phyloP scores from a whole-genome alignment of 2,113 vertebrate genomes.

The Onychostoma macrolepis region DNA sequence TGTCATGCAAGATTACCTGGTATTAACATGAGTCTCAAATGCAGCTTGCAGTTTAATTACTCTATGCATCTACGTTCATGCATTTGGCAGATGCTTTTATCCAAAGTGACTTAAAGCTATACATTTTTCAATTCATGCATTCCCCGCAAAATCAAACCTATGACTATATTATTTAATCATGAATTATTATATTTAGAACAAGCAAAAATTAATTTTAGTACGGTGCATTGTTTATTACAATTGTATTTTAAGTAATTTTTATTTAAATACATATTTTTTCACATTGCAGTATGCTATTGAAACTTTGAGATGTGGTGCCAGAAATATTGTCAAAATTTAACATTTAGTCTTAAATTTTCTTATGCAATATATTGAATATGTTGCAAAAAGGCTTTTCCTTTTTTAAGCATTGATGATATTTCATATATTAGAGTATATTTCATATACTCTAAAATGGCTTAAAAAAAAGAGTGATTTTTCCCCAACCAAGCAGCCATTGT shows the following conservation, averaged over 20 bases:
- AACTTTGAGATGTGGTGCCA: too few relatives aligned
- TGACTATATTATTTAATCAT: neutral
- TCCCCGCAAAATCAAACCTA: neutral
- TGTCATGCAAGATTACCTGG: slow-evolving; percentile 38
- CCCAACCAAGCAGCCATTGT: too few relatives aligned
- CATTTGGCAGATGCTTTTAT: neutral
- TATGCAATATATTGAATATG: too few relatives aligned
- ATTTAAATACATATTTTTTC: neutral
- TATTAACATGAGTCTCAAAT: neutral
- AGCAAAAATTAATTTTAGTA: neutral
- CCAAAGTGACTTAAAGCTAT: neutral
- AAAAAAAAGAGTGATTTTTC: too few relatives aligned
- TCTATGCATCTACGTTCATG: neutral
- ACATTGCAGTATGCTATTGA: too few relatives aligned
- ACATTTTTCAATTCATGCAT: neutral
- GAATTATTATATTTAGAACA: too few relatives aligned
- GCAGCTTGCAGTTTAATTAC: neutral
- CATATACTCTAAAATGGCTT: too few relatives aligned
- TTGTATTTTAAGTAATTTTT: neutral
- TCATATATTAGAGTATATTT: too few relatives aligned
- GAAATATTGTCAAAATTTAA: too few relatives aligned
- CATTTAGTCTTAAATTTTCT: too few relatives aligned
- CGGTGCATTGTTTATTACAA: neutral
- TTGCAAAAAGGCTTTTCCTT: too few relatives aligned
- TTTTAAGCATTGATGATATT: too few relatives aligned